Evolutionary conservation across 2,888 invertebrate species (phyloP), one percentile per base, ranked within the genome.

Genomic region (Ectemnius lituratus): DNA sequence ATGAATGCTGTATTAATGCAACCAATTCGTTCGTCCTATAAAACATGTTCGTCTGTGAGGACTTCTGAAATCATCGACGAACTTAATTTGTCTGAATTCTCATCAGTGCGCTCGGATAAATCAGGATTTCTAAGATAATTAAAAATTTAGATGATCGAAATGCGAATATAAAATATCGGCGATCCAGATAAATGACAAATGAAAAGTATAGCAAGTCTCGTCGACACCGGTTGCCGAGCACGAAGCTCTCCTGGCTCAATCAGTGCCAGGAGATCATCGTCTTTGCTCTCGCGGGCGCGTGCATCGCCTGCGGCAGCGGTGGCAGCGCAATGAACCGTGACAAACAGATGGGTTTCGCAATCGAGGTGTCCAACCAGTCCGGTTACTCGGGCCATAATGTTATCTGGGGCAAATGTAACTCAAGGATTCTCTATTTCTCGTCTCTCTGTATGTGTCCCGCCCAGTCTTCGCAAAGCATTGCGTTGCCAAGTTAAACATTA

Each of bases 301-400:
- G 67, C 49, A 70, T 68, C 57, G 69, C 63, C 28, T 20, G 59
- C 37, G 49, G 70, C 49, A 18, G 66, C 63, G 14, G 60, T 37
- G 20, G 70, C 49, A 18, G 59, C 20, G 62, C 73, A 70, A 65
- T 66, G 64, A 75, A 68, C 66, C 74, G 62, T 67, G 67, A 57
- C 72, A 67, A 72, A 75, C 71, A 62, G 71, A 75, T 47, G 61
- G 66, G 8, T 77, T 77, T 77, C 67, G 77, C 74, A 75, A 77
- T 75, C 69, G 63, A 67, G 69, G 68, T 63, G 72, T 75, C 57
- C 70, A 62, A 70, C 70, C 73, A 67, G 67, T 73, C 52, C 57
- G 63, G 61, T 67, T 63, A 67, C 70, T 65, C 59, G 18, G 58
- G 57, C 57, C 64, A 52, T 58, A 60, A 59, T 57, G 63, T 52